Percentiles rank a stretch among this genome's conserved stretches.
Evolutionary conservation across 2,113 vertebrate genomes (phyloP).

Genomic region (Acanthochromis polyacanthus): DNA sequence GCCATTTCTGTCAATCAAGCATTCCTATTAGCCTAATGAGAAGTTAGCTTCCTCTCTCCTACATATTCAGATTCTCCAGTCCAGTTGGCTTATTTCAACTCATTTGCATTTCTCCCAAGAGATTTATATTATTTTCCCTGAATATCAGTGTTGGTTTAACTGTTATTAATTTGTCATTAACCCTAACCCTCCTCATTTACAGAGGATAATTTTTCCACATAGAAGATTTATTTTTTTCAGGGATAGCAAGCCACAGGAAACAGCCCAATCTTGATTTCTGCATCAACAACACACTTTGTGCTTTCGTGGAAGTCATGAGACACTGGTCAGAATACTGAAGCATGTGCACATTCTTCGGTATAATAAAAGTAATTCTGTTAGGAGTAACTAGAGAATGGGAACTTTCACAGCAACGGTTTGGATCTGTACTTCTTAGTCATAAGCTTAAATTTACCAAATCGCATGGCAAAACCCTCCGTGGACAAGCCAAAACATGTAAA

Average conservation of each 20-base stretch:
- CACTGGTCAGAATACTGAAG: constrained; percentile 18
- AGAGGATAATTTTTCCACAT: too few relatives aligned
- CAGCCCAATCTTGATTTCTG: not conserved
- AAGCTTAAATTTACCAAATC: not conserved
- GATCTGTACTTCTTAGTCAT: not conserved
- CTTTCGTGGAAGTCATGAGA: constrained; percentile 37
- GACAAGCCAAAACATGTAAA: not conserved
- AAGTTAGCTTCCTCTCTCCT: constrained; percentile 2
- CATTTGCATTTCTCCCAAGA: constrained; percentile 35
- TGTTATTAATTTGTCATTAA: too few relatives aligned
- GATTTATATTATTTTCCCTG: too few relatives aligned
- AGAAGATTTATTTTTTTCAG: too few relatives aligned
- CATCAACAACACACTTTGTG: not conserved
- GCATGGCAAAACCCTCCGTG: not conserved
- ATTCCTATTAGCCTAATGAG: constrained; percentile 12
- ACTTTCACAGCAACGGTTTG: constrained; percentile 19
- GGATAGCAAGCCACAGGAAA: not conserved
- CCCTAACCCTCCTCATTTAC: too few relatives aligned
- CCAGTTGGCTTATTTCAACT: constrained; percentile 3
- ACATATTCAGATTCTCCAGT: constrained; percentile 15
- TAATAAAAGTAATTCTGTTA: constrained; percentile 18
- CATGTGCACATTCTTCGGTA: constrained; percentile 26
- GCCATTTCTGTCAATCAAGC: constrained; percentile 6
- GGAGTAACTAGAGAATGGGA: constrained; percentile 11
- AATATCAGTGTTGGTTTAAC: too few relatives aligned